Evolutionary conservation across 2,797 vertebrate species (phyloP).

Genomic region (Spinibarbus caldwelli): DNA sequence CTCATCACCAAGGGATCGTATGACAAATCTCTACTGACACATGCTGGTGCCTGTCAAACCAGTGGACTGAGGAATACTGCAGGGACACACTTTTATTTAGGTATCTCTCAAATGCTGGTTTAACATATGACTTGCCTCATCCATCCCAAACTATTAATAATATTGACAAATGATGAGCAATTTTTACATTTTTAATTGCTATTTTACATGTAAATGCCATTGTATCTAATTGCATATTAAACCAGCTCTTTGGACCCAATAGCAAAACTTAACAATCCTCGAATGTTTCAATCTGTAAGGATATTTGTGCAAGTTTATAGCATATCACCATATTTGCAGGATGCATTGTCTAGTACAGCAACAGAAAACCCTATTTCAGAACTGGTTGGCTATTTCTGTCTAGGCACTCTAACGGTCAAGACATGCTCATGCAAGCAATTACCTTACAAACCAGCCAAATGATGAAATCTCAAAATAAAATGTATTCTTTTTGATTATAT

Average conservation of each 20-base stretch:
- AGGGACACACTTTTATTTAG: slow-evolving; percentile 74
- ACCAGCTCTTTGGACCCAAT: neutral
- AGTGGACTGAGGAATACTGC: slow-evolving; percentile 83
- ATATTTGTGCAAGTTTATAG: neutral
- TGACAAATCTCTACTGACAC: slow-evolving; percentile 83
- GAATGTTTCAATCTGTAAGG: neutral
- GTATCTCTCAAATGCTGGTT: slow-evolving; percentile 44
- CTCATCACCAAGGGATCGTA: slow-evolving; percentile 82
- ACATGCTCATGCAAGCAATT: slow-evolving; percentile 19
- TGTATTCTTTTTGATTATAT: neutral
- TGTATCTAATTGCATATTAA: neutral
- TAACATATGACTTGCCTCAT: too few species aligned
- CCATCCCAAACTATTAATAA: slow-evolving; percentile 53
- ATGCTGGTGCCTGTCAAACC: slow-evolving; percentile 95
- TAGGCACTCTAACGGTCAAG: slow-evolving; percentile 1
- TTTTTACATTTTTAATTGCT: neutral
- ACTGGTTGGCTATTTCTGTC: slow-evolving; percentile 28
- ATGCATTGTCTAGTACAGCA: slow-evolving; percentile 13
- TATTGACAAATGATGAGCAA: neutral
- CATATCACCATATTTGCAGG: neutral
- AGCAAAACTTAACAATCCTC: neutral
- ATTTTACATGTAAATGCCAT: neutral
- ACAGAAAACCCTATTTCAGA: neutral
- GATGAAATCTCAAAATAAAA: neutral
- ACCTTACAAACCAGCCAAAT: slow-evolving; percentile 23